Conservation (phyloP, 2,113 vertebrate genomes). For the Gasterosteus aculeatus region DNA sequence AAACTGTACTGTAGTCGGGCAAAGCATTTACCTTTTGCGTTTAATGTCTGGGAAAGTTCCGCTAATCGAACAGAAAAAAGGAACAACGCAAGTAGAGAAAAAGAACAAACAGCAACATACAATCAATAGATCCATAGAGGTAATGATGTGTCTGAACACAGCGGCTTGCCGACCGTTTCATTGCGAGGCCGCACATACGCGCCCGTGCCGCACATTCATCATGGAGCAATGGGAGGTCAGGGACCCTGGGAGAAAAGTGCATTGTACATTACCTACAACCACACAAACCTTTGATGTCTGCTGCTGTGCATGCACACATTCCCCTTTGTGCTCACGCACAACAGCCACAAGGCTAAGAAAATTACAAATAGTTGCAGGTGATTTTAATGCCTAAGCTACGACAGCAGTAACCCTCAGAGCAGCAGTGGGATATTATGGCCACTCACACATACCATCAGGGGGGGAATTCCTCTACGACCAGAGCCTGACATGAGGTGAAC, state of each 20-base stretch:
- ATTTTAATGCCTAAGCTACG: conserved; percentile 68
- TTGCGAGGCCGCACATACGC: conserved; percentile 65
- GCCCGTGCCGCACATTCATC: conserved; percentile 69
- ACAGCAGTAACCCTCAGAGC: conserved; percentile 63
- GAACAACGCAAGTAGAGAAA: conserved; percentile 16
- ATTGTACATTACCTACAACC: conserved; percentile 23
- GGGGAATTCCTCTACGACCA: conserved; percentile 28
- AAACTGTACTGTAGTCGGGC: not conserved
- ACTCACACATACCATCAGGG: conserved; percentile 56
- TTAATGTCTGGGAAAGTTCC: conserved; percentile 5
- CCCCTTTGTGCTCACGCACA: conserved; percentile 10
- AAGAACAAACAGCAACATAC: conserved; percentile 30
- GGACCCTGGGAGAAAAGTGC: conserved; percentile 44
- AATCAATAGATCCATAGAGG: conserved; percentile 68
- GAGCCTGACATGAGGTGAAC: conserved; percentile 26
- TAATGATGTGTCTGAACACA: conserved; percentile 72
- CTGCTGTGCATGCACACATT: conserved; percentile 12
- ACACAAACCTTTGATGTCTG: conserved; percentile 20
- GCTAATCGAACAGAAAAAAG: conserved; percentile 22
- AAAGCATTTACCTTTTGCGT: not conserved
- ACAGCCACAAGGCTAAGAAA: conserved; percentile 51
- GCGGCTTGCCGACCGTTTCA: conserved; percentile 49
- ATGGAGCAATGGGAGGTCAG: conserved; percentile 59
- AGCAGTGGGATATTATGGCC: conserved; percentile 59
- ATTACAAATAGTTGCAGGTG: conserved; percentile 64